Base-by-base conservation (phyloP, 2,113 vertebrate genomes). In the Phycodurus eques region DNA sequence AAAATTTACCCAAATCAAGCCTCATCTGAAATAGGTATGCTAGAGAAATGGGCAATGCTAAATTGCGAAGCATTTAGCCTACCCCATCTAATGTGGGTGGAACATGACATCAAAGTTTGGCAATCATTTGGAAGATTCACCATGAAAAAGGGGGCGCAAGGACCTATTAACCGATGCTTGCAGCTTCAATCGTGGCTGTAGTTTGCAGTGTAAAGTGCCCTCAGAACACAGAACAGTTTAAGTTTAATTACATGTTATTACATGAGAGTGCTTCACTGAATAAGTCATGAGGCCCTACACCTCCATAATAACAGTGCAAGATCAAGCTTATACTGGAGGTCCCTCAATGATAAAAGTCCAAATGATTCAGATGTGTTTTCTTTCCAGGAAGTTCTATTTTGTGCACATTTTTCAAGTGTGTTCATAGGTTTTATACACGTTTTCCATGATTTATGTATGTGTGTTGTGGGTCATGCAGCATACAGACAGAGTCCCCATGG, bases 391-490 rank as follows among this genome's bases (percentile, higher is more conserved):
- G 27, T 27, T 27, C 27, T 27, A 27, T 27, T 27, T 27, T 27
- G 27, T 27, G 27, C 35, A 39, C 35, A 39, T 3, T 3, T 39
- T 39, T 39, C 6, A 39, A 39, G 6, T 39, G 35, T 39, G 35
- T 27, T 27, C 27, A 27, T 27, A 27, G 27, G 14, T 49, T 49
- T 49, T 49, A 5, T 49, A 15, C 47, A 17, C 1, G 47, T 56
- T 54, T 54, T 54, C n/a, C 53, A 2, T 68, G 22, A 20, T 7
- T 8, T 35, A n/a, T 35, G 9, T 20, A 13, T n/a, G 4, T 54
- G 57, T 88, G 66, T 88, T 80, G 74, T 85, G 79, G 78, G 75
- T 87, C 72, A 82, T 66, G 64, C 86, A 89, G 85, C 46, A 53
- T 68, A 61, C 17, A 5, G 83, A 84, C 66, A 80, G 78, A 84